Conservation (phyloP, 2,888 invertebrate species). For the Galeopsomyia nigrocyanea region DNA sequence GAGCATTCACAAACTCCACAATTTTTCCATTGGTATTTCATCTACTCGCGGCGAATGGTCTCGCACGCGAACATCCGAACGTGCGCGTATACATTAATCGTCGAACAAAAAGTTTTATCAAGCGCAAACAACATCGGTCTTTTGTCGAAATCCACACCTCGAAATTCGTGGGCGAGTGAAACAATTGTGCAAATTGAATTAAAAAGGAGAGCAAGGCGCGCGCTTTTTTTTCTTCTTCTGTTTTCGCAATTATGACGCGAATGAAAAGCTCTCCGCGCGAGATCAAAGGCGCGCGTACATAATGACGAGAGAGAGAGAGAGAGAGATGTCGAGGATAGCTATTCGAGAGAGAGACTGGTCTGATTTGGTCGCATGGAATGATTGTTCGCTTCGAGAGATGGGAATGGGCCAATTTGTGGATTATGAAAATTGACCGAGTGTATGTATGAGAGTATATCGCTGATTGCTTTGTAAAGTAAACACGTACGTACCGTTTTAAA, state of each 20-base stretch:
- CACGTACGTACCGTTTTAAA: no score
- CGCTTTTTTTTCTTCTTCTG: not conserved
- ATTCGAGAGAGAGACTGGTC: not conserved
- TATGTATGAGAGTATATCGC: no score
- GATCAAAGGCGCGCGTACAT: constrained; percentile 32
- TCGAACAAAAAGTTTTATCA: no score
- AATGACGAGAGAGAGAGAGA: not conserved
- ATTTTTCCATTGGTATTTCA: no score
- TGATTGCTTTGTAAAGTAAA: no score
- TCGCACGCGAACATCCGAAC: not conserved
- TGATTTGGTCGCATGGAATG: not conserved
- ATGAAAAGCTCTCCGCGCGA: constrained; percentile 15
- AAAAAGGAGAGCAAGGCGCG: not conserved
- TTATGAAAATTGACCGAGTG: constrained; percentile 11
- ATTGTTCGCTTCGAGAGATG: not conserved
- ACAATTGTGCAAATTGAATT: not conserved
- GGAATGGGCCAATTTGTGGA: constrained; percentile 1
- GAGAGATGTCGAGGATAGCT: not conserved
- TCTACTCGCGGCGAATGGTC: not conserved
- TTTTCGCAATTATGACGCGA: constrained; percentile 22
- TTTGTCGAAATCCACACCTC: no score
- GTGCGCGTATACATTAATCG: not conserved
- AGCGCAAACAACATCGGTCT: no score
- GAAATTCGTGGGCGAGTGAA: not conserved
- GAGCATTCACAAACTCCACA: no score